A percentile compares a stretch with the other conserved stretches of the same genome.
Evolutionary conservation across 2,797 vertebrate genomes (phyloP).

Genomic region (Leucoraja ocellata): DNA sequence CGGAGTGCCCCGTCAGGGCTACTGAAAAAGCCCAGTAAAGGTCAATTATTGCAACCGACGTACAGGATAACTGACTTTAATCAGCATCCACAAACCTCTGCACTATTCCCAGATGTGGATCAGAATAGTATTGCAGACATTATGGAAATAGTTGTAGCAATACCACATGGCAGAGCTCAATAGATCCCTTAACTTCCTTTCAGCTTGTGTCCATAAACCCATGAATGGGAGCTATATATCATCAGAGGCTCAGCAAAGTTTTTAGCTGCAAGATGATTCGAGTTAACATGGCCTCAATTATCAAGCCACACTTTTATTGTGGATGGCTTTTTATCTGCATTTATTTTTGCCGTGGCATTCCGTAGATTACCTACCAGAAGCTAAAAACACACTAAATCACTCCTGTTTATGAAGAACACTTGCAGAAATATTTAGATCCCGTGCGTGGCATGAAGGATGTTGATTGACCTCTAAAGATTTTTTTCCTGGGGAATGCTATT

Average conservation of each 20-base stretch:
- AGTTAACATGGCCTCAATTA: background rate
- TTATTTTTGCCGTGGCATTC: background rate
- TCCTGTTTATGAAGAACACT: background rate
- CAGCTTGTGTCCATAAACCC: background rate
- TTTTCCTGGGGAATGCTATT: background rate
- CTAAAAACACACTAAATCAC: background rate
- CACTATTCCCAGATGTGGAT: slow-evolving; percentile 14
- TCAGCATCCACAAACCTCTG: background rate
- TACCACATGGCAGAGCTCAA: background rate
- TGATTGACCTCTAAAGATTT: background rate
- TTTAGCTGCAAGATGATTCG: background rate
- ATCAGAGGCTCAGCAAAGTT: background rate
- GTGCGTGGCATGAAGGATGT: background rate
- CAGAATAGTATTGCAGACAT: background rate
- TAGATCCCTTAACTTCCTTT: slow-evolving; percentile 10
- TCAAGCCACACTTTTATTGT: background rate
- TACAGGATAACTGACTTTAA: background rate
- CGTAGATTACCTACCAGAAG: background rate
- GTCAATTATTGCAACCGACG: background rate
- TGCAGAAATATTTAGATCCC: background rate
- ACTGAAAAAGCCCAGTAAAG: background rate
- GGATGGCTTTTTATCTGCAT: background rate
- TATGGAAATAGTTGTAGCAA: slow-evolving; percentile 9
- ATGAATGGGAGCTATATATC: background rate
- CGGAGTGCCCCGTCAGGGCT: background rate